Percentiles rank a stretch among this genome's conserved stretches.
Evolutionary conservation across 2,888 invertebrate species (phyloP).

Genomic region (Baronia brevicornis): DNA sequence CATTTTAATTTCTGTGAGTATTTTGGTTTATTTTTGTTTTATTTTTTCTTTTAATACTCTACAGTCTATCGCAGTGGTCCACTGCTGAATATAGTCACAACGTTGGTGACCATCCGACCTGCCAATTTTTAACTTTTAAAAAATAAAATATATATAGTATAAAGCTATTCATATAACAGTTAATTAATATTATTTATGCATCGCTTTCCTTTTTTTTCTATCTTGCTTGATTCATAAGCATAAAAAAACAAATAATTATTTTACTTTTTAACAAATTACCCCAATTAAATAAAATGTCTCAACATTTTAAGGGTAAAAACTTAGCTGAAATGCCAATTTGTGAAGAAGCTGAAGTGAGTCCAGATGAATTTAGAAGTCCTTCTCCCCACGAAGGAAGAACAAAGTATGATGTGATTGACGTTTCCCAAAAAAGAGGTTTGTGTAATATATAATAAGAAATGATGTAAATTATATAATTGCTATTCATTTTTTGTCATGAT

Average conservation of each 20-base stretch:
- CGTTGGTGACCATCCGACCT: no score
- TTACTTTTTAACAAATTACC: constrained; percentile 18
- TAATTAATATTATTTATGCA: constrained; percentile 14
- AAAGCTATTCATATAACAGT: no score
- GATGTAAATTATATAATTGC: not conserved
- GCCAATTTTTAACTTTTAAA: no score
- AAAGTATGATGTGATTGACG: constrained; percentile 67
- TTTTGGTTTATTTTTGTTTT: constrained; percentile 46
- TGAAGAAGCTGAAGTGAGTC: constrained; percentile 78
- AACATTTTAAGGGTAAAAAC: constrained; percentile 67
- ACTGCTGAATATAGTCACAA: no score
- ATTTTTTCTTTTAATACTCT: constrained; percentile 11
- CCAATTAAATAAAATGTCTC: constrained; percentile 15
- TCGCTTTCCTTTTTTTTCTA: no score
- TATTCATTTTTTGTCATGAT: not conserved
- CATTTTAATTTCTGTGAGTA: constrained; percentile 68
- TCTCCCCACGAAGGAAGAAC: constrained; percentile 48
- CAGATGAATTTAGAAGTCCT: constrained; percentile 76
- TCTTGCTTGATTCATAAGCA: no score
- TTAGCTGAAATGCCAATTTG: constrained; percentile 79
- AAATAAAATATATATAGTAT: no score
- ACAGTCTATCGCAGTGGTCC: no score
- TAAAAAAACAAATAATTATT: no score
- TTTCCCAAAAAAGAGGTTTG: constrained; percentile 78
- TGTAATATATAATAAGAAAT: not conserved